Base-by-base conservation (phyloP, 2,797 vertebrate species). In the Microctenopoma steveboyesi region DNA sequence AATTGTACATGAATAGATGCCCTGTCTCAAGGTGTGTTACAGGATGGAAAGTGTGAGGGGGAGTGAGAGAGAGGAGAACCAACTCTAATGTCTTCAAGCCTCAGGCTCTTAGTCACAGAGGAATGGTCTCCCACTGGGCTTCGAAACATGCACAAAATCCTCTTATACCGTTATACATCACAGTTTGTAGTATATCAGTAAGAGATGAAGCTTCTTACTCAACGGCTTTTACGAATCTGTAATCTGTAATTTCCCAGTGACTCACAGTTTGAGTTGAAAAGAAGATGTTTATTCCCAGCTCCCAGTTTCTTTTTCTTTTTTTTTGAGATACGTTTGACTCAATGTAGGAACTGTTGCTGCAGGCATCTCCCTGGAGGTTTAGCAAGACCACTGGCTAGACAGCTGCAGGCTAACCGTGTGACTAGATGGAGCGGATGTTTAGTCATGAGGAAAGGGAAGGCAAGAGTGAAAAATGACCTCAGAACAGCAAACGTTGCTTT, bases 21-120 rank as follows among this genome's bases (percentile, higher is more conserved):
- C 79, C 74, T 86, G 86, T 91, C 66, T 89, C 51, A 86, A 87
- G 83, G 86, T 90, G 83, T 81, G 64, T 87, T 81, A 76, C 74
- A 78, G 51, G 77, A 89, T 88, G 89, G 88, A 87, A 88, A 88
- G 71, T 89, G 67, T 67, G 76, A 88, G 84, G 56, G 78, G 66
- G 72, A 75, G 66, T 11, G 42, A 45, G 61, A 65, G 55, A 74
- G 55, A 73, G 37, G 62, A 51, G 46, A 76, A 69, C 71, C 35
- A 35, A 57, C 59, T 48, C 39, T 75, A 79, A 88, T 76, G 78
- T 75, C 72, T 78, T 86, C 43, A 57, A 75, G 72, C 80, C 83
- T 78, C 40, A 30, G 73, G 83, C 69, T 74, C 14, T n/a, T 40
- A 62, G 72, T 65, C 63, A 70, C 68, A 64, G 65, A 72, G 65